phyloP scores from a whole-genome alignment of 2,113 vertebrate species.

The Nansenia antarctica region DNA sequence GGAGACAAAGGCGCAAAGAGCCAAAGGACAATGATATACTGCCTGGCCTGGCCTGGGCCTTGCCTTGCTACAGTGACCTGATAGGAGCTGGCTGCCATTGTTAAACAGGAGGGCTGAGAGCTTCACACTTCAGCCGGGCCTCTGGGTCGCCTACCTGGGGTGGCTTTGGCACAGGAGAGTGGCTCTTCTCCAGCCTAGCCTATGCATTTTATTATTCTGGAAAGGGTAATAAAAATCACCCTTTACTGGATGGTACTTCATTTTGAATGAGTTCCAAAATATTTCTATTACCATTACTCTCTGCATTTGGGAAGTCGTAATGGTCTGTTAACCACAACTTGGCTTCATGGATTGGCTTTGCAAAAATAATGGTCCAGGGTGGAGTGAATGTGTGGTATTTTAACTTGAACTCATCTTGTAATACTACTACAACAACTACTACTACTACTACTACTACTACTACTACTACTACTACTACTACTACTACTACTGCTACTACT shows the following conservation, averaged over 20 bases:
- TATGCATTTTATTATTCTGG: background rate
- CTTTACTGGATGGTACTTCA: background rate
- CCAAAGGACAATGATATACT: constrained; percentile 3
- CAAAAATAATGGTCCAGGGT: background rate
- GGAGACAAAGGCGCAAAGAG: background rate
- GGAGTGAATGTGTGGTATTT: background rate
- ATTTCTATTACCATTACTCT: background rate
- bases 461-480: too few species aligned
- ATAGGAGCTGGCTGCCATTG: background rate
- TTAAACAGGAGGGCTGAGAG: background rate
- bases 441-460: too few species aligned
- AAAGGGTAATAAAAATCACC: background rate
- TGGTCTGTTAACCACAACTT: too few species aligned
- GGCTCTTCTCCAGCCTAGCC: background rate
- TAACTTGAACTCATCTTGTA: background rate
- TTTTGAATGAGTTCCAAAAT: background rate
- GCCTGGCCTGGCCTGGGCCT: background rate
- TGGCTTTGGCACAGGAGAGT: background rate
- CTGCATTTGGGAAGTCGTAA: background rate
- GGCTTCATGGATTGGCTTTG: background rate
- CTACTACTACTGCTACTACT: too few species aligned
- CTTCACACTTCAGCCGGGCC: background rate
- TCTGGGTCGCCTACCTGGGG: background rate
- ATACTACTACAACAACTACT: too few species aligned
- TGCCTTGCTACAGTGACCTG: background rate